Base-by-base conservation (phyloP, 2,113 vertebrate species). In the Ciconia boyciana region DNA sequence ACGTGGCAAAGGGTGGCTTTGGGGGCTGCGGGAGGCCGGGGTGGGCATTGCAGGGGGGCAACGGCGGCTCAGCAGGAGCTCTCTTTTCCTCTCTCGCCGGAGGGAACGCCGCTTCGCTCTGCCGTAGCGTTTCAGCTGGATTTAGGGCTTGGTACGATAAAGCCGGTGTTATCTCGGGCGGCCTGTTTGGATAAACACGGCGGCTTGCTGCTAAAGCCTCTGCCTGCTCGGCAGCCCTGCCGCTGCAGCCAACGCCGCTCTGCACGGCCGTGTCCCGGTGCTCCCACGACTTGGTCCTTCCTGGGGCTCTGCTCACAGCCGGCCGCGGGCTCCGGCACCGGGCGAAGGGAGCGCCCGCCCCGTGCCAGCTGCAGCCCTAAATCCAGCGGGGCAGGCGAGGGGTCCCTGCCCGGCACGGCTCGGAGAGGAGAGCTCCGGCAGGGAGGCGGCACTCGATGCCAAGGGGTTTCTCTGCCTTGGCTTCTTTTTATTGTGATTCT, bases 191-290 rank as follows among this genome's bases (percentile, higher is more conserved):
- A 51, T 77, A 43, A 87, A 77, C 32, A 25, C 12, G 6, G 28
- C 2, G 10, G 31, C 41, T 55, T 16, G 43, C 31, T 44, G 49
- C 55, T 43, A 36, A 82, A 82, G 57, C 70, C 69, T 16, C 49
- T 77, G 79, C 71, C 61, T 7, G 12, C 44, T 20, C 36, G 2
- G 52, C 44, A 43, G 44, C 61, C 52, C 52, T 15, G 61, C 36
- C 4, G 10, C 69, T 43, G 65, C 58, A 6, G n/a, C 36, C 8
- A 16, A 2, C 10, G 7, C 46, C 2, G 10, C 44, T 25, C 72
- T 9, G 26, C 48, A 2, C 4, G 2, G 54, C 51, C 7, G 2
- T 1, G 19, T 12, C 39, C 10, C 13, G 3, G 12, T 4, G 18
- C 19, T 36, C 28, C 32, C 55, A 5, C 6, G 1, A 1, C 28